Conservation (phyloP, 2,113 vertebrate species). For the Prunella himalayana region DNA sequence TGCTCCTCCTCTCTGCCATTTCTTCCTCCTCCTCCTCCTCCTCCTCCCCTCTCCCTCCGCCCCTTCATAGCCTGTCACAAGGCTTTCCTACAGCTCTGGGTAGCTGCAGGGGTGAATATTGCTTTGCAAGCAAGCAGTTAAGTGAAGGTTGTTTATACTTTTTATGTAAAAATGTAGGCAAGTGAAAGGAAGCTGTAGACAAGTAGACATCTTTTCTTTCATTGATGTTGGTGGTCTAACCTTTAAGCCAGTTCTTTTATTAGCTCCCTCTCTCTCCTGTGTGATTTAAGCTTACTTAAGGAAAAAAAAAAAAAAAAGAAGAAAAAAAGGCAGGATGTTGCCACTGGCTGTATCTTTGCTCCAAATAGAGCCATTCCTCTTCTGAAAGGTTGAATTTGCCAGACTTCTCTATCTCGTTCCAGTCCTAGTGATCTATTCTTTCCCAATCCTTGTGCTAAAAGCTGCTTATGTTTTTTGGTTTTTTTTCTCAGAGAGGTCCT, state of each 20-base stretch:
- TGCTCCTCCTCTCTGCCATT: not conserved
- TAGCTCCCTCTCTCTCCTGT: slow-evolving; percentile 41
- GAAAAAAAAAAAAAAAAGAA: not conserved
- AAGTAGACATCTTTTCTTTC: slow-evolving; percentile 43
- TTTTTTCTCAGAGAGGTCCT: not conserved
- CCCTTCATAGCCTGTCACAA: not conserved
- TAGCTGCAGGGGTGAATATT: not conserved
- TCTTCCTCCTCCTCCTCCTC: not conserved
- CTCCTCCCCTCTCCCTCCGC: rapidly evolving
- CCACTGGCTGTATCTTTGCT: not conserved
- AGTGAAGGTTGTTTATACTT: not conserved
- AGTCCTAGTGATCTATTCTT: not conserved
- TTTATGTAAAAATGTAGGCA: slow-evolving; percentile 32
- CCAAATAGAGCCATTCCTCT: not conserved
- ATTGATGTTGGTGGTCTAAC: slow-evolving; percentile 49
- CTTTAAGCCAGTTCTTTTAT: slow-evolving; percentile 51
- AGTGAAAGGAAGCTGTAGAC: slow-evolving; percentile 43
- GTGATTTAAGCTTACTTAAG: not conserved
- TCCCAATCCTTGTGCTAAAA: not conserved
- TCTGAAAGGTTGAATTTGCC: not conserved
- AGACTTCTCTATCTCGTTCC: not conserved
- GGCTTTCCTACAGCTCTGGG: not conserved
- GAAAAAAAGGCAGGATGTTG: slow-evolving; percentile 12
- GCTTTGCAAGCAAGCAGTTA: slow-evolving; percentile 41
- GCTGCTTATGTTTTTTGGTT: not conserved